A percentile compares a stretch with the other conserved stretches of the same genome.
Evolutionary conservation across 2,113 vertebrate species (phyloP).

Genomic region (Baryphthengus martii): DNA sequence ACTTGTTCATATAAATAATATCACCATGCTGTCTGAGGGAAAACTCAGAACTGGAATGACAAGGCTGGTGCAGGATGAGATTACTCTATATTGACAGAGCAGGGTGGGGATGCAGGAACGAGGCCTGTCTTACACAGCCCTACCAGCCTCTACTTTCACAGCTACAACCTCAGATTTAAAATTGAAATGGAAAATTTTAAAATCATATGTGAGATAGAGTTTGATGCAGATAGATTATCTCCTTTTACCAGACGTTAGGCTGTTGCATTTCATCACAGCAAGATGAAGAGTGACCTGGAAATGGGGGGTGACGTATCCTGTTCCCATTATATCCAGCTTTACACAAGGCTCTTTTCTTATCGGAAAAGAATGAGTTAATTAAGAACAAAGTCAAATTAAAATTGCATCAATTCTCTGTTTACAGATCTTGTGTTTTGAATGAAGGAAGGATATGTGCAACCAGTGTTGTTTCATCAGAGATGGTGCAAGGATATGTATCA

Average conservation of each 20-base stretch:
- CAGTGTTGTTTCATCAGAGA: slow-evolving; percentile 5
- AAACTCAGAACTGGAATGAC: not conserved
- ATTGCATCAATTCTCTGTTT: slow-evolving; percentile 9
- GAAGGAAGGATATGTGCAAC: slow-evolving; percentile 14
- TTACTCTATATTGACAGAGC: not conserved
- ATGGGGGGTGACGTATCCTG: not conserved
- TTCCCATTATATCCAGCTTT: not conserved
- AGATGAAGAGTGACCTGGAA: not conserved
- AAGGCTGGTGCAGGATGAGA: not conserved
- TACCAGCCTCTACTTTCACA: not conserved
- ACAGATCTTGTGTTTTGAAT: slow-evolving; percentile 22
- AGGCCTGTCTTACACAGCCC: not conserved
- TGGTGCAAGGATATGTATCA: not conserved
- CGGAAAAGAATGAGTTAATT: slow-evolving; percentile 56
- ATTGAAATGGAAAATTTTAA: not conserved
- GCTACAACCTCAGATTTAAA: not conserved
- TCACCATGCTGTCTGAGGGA: not conserved
- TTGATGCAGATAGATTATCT: not conserved
- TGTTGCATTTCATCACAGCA: not conserved
- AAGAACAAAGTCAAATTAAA: slow-evolving; percentile 10
- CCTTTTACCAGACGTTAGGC: not conserved
- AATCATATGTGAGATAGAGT: not conserved
- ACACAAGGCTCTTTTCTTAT: slow-evolving; percentile 12
- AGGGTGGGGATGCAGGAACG: not conserved
- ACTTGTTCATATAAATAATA: slow-evolving; percentile 39